Percentiles rank a stretch among this genome's conserved stretches.
Evolutionary conservation across 2,113 vertebrate species (phyloP).

Genomic region (Nycticebus coucang): DNA sequence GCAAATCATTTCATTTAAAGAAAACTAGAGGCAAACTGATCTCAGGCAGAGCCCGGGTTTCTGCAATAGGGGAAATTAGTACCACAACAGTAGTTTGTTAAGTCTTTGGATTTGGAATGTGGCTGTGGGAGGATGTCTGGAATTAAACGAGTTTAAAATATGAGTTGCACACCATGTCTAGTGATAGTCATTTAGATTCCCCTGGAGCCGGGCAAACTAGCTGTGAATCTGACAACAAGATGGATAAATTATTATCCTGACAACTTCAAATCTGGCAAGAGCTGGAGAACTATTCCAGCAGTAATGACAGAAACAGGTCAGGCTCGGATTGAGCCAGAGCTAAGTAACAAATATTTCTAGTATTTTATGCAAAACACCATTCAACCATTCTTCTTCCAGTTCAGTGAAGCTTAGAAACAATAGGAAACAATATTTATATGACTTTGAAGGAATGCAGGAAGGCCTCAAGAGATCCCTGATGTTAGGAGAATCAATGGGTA

Average conservation of each 20-base stretch:
- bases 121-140: not conserved
- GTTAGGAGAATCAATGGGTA: not conserved
- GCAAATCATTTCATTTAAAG: not conserved
- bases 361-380: conserved; percentile 72
- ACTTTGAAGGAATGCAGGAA: conserved; percentile 41
- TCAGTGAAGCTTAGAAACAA: conserved; percentile 58
- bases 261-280: conserved; percentile 73
- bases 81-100: not conserved
- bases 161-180: not conserved
- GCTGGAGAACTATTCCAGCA: conserved; percentile 35
- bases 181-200: conserved; percentile 70
- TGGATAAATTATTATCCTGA: conserved; percentile 78
- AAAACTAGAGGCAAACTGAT: conserved; percentile 12
- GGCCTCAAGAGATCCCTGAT: not conserved
- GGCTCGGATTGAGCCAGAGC: conserved; percentile 53
- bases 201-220: conserved; percentile 72
- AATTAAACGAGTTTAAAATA: conserved; percentile 69
- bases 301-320: conserved; percentile 80
- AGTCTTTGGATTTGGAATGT: not conserved
- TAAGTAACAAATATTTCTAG: conserved; percentile 72
- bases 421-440: conserved; percentile 43
- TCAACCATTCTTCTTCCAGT: conserved; percentile 40
- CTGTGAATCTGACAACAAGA: conserved; percentile 75
- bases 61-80: not conserved
- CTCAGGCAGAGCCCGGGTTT: not conserved